These are phyloP conservation scores for Virgularia gustaviana DNA, from an alignment of 92 coral and sea anemone genomes.

Conservation along the genomic window DNA sequence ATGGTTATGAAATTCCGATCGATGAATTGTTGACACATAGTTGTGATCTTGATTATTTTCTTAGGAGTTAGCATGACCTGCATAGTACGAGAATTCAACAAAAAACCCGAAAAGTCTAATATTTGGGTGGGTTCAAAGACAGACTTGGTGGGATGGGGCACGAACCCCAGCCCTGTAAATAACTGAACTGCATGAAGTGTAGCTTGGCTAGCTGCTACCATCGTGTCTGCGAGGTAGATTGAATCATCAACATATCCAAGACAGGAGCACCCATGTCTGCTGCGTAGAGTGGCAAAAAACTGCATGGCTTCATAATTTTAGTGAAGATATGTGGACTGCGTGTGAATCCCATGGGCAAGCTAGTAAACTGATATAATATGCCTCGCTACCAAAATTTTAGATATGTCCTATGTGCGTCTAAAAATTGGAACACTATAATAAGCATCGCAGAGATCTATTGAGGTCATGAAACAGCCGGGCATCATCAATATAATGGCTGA, in stretches of 20 bases:
- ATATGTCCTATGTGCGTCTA: background rate
- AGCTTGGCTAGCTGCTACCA: constrained; percentile 5
- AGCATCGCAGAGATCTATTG: constrained; percentile 31
- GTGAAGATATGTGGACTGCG: constrained; percentile 55
- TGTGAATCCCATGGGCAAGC: constrained; percentile 51
- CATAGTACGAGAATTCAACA: constrained; percentile 15
- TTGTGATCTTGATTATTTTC: constrained; percentile 17
- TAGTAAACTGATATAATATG: constrained; percentile 32
- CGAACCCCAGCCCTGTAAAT: constrained; percentile 35
- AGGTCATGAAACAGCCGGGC: constrained; percentile 40
- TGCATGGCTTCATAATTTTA: constrained; percentile 53
- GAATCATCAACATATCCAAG: constrained; percentile 49
- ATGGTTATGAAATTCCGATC: background rate
- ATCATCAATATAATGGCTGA: constrained; percentile 54
- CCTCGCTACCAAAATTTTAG: constrained; percentile 33
- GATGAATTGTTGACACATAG: constrained; percentile 28
- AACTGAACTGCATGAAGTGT: constrained; percentile 16
- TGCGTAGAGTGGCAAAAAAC: constrained; percentile 40
- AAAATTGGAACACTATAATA: background rate
- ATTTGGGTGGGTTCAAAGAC: constrained; percentile 37
- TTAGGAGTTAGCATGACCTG: constrained; percentile 6
- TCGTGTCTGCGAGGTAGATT: constrained; percentile 31
- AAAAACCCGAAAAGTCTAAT: constrained; percentile 41
- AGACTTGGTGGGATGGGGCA: constrained; percentile 34
- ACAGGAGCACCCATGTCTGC: constrained; percentile 45